Base-by-base conservation (phyloP, 2,797 vertebrate species). In the Periparus ater region DNA sequence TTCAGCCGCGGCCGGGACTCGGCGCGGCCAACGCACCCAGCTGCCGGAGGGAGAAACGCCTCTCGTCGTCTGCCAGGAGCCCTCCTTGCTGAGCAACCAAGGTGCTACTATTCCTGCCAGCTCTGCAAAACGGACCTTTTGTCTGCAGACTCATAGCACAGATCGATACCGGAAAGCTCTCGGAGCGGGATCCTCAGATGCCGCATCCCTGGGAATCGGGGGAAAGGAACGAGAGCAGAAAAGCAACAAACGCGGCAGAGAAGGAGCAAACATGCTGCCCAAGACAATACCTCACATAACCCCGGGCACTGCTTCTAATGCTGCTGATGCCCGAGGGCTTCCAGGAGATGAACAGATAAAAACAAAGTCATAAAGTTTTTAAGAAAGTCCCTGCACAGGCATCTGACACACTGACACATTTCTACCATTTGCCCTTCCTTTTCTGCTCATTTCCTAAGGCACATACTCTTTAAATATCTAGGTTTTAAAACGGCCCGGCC, bases 381-480 rank as follows among this genome's bases (percentile, higher is more conserved):
- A 47, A 51, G 20, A 29, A 29, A 75, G 86, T 65, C 77, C 36
- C 18, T 13, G 80, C 71, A 44, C 3, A 25, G 1, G 5, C 45
- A 27, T 18, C 68, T 83, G 95, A 90, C 92, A 88, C 2, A 85
- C 73, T 63, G 91, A 84, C 89, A 91, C 65, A 48, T 44, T 94
- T 80, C 68, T 18, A 11, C 2, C 10, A 15, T 22, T 0, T 1
- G 22, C 44, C 12, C 15, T 63, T 47, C 40, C 32, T 74, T 50
- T 67, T 10, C 67, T 15, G 25, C 40, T 34, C 3, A 15, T 8
- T 79, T 70, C 58, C 54, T 32, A 67, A 38, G 1, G 44, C 17
- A 17, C 2, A 16, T 11, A 32, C 36, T 32, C 61, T 17, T 38
- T 4, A 21, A n/a, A 25, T n/a, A 9, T 5, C 7, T 0, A 11